Conservation (phyloP, 2,113 vertebrate species). For the Uria lomvia region DNA sequence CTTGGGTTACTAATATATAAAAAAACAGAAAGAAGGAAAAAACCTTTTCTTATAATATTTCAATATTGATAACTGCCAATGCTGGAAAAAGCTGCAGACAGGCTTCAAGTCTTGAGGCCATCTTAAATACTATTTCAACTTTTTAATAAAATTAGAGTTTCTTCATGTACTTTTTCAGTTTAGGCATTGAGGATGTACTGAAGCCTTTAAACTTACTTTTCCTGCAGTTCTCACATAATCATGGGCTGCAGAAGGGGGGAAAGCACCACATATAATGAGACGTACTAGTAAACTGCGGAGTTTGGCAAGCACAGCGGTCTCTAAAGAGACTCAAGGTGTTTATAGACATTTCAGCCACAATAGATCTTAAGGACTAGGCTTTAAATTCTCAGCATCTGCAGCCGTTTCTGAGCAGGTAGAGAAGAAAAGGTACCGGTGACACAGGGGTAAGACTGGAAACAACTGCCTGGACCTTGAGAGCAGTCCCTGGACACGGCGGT, state of each 20-base stretch:
- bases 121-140: neutral
- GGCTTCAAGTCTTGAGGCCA: neutral
- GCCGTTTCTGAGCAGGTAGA: neutral
- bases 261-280: neutral
- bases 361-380: neutral
- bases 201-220: slow-evolving; percentile 4
- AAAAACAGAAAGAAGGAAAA: neutral
- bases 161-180: neutral
- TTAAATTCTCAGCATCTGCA: neutral
- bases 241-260: neutral
- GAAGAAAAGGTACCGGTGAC: neutral
- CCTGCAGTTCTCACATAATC: slow-evolving; percentile 8
- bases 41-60: neutral
- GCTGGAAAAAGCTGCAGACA: neutral
- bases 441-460: neutral
- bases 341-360: neutral
- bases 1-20: neutral
- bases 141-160: neutral
- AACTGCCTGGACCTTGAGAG: neutral
- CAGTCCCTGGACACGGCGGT: neutral
- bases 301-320: neutral
- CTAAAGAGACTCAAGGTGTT: slow-evolving; percentile 35
- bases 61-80: neutral
- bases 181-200: neutral
- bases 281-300: neutral